These are phyloP conservation scores for Candidula unifasciata DNA, from an alignment of 2,888 invertebrate genomes.

Conservation along the genomic window DNA sequence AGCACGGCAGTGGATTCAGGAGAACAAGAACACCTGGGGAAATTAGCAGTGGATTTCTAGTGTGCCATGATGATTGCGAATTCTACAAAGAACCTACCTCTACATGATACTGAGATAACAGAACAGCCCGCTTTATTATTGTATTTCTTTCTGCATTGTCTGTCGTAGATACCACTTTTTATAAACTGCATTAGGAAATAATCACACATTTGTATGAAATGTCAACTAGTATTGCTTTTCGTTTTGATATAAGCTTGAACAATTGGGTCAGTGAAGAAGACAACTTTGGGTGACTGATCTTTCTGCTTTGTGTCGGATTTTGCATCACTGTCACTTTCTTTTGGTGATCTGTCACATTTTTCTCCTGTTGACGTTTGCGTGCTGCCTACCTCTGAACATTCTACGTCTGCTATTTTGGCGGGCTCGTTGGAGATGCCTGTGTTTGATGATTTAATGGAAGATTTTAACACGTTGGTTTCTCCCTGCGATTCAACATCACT, in stretches of 20 bases:
- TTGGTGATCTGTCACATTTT: slow-evolving; percentile 16
- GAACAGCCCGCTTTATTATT: no score
- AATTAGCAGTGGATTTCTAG: no score
- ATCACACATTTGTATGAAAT: neutral
- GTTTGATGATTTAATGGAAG: slow-evolving; percentile 35
- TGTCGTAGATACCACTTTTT: no score
- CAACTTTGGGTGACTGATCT: slow-evolving; percentile 39
- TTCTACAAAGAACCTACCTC: no score
- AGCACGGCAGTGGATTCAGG: no score
- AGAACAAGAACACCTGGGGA: no score
- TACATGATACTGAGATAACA: no score
- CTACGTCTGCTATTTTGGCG: slow-evolving; percentile 43
- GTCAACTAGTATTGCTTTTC: slow-evolving; percentile 47
- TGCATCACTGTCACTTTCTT: neutral
- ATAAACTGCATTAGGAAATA: no score
- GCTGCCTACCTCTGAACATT: slow-evolving; percentile 48
- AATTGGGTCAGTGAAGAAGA: slow-evolving; percentile 48
- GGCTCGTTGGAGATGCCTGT: slow-evolving; percentile 24
- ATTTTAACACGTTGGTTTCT: slow-evolving; percentile 5
- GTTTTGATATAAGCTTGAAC: slow-evolving; percentile 41
- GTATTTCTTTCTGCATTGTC: no score
- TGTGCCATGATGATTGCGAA: no score
- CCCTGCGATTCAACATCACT: neutral
- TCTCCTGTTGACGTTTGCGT: neutral
- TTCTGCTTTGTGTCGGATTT: slow-evolving; percentile 29